Base-by-base conservation (phyloP, 2,888 invertebrate genomes). In the Drosophila diplacantha region DNA sequence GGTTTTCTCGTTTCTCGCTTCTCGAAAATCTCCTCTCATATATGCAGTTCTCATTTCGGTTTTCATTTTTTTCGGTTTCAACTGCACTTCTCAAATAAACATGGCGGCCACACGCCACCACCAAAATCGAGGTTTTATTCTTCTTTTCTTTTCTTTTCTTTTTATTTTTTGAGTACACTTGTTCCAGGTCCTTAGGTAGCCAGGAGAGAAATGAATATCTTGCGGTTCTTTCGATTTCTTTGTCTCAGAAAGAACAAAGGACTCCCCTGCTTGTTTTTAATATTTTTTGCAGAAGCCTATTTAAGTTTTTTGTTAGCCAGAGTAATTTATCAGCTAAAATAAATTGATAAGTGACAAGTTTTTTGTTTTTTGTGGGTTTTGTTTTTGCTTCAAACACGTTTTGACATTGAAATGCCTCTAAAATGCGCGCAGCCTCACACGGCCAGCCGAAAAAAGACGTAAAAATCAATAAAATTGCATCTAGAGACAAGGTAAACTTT, bases 351-450 rank as follows among this genome's bases (percentile, higher is more conserved):
- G 41, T 34, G 52, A 47, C 49, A 49, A 41, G 20, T 11, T 29
- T 29, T 9, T 29, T 29, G 44, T n/a, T 16, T 4, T 26, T 26
- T n/a, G 7, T n/a, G n/a, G n/a, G n/a, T n/a, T n/a, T 12, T 4
- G 18, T 35, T n/a, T 31, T 37, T 9, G 18, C 18, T 43, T 35
- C 20, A 29, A 37, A 29, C 37, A 54, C 55, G 26, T 57, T 57
- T 58, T 46, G 58, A 69, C 65, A 56, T 63, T 51, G 71, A 68
- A 70, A 69, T 31, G 43, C 54, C 38, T 46, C 39, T 38, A 69
- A 69, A 65, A 69, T 34, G 60, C 78, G 58, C 80, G 58, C 73
- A 74, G 81, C 74, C 76, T 74, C 66, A 75, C 58, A 37, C 16
- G 52, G 59, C 32, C 54, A 63, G 47, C 12, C 46, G 41, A 44